These are phyloP conservation scores for Sylvilagus floridanus DNA, from an alignment of 2,797 vertebrate species.

Conservation along the genomic window DNA sequence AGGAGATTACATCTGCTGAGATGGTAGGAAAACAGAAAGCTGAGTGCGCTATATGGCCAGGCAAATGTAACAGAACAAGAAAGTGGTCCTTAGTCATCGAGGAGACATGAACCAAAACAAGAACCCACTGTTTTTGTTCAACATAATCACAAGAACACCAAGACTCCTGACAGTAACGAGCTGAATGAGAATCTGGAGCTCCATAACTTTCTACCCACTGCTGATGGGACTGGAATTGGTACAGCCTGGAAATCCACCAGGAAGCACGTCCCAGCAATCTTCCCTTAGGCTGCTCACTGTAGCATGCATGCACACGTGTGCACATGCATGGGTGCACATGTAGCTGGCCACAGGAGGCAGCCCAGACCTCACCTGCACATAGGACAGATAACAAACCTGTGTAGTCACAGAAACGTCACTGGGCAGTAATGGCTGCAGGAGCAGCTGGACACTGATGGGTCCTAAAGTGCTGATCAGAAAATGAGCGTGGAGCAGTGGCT, in stretches of 20 bases:
- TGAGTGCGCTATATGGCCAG: background rate
- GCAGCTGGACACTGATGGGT: fast-evolving
- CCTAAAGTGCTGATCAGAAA: background rate
- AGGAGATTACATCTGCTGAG: background rate
- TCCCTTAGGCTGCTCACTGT: too few relatives aligned
- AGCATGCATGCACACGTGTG: fast-evolving
- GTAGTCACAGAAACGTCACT: background rate
- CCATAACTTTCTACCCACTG: background rate
- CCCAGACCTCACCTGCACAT: background rate
- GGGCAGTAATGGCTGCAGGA: fast-evolving
- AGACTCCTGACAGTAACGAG: fast-evolving
- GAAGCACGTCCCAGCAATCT: background rate
- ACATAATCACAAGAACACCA: background rate
- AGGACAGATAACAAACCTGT: fast-evolving
- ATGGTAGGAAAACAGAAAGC: background rate
- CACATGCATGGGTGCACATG: background rate
- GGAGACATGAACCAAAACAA: background rate
- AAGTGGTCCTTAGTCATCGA: background rate
- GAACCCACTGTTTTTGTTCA: too few relatives aligned
- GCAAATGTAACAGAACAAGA: background rate
- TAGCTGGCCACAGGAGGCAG: background rate
- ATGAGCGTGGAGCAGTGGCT: fast-evolving
- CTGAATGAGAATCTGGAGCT: background rate
- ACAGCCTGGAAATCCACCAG: background rate
- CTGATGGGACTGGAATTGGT: background rate